Percentiles rank a stretch among this genome's conserved stretches.
Conservation (phyloP, 2,888 invertebrate species). For the Machimus atricapillus region DNA sequence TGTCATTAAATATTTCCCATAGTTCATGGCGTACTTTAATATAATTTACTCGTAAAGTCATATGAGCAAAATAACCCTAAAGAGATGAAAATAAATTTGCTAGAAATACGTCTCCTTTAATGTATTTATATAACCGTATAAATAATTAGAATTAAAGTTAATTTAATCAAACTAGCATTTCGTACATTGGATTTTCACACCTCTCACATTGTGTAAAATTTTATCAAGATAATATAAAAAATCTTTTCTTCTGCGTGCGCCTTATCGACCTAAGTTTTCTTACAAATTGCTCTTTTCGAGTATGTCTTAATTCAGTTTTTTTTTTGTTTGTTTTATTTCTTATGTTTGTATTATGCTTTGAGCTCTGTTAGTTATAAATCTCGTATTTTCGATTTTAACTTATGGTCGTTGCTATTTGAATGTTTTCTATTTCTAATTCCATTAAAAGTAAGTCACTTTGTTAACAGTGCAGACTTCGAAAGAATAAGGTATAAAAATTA, state of each 20-base stretch:
- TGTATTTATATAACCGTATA: conserved; percentile 10
- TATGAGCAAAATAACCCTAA: conserved; percentile 26
- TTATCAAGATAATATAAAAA: background rate
- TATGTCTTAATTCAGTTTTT: background rate
- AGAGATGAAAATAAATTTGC: conserved; percentile 27
- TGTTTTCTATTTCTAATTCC: background rate
- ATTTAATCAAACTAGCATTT: background rate
- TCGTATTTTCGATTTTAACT: background rate
- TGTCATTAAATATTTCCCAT: conserved; percentile 7
- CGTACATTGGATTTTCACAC: background rate
- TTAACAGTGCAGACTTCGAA: background rate
- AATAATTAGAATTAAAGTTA: conserved; percentile 3
- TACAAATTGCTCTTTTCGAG: background rate
- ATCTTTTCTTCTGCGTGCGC: background rate
- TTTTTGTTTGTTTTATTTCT: background rate
- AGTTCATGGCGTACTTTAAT: conserved; percentile 20
- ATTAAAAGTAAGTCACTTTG: background rate
- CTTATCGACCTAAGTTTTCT: background rate
- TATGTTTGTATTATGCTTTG: background rate
- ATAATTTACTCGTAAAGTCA: conserved; percentile 8
- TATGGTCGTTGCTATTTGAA: conserved; percentile 4
- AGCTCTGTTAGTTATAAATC: background rate
- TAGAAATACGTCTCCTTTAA: conserved; percentile 14
- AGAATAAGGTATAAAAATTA: background rate
- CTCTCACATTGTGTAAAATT: background rate